These are phyloP conservation scores for Ophioninae sp. DNA, from an alignment of 2,888 invertebrate genomes.

Conservation along the genomic window DNA sequence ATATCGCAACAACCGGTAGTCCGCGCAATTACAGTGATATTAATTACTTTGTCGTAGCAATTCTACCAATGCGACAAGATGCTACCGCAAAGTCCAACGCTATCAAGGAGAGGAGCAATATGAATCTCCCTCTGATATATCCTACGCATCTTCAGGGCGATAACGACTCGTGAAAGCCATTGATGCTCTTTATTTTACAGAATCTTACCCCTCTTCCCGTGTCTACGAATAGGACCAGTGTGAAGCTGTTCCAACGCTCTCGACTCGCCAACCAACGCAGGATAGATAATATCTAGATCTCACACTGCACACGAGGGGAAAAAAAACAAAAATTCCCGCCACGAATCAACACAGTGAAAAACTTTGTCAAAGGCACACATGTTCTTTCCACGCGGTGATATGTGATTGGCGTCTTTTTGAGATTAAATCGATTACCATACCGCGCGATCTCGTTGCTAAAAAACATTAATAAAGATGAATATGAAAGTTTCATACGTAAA, in stretches of 20 bases:
- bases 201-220: constrained; percentile 42
- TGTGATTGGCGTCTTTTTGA: constrained; percentile 42
- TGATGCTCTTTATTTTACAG: constrained; percentile 20
- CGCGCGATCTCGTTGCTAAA: constrained; percentile 50
- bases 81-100: no score
- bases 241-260: constrained; percentile 43
- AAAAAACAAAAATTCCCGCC: constrained; percentile 4
- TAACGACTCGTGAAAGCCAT: neutral
- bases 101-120: no score
- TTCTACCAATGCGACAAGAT: no score
- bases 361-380: constrained; percentile 13
- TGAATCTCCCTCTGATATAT: no score
- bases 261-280: constrained; percentile 28
- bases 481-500: constrained; percentile 49
- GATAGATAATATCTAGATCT: constrained; percentile 22
- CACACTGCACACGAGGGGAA: constrained; percentile 12
- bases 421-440: constrained; percentile 36
- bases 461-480: constrained; percentile 61
- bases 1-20: neutral
- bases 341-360: constrained; percentile 11
- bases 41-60: no score
- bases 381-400: constrained; percentile 35
- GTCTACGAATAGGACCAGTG: constrained; percentile 35
- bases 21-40: no score
- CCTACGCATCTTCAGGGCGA: neutral